Evolutionary conservation across 2,888 invertebrate species (phyloP), one percentile per base, ranked within the genome.

Genomic region (Lamproptera curius): DNA sequence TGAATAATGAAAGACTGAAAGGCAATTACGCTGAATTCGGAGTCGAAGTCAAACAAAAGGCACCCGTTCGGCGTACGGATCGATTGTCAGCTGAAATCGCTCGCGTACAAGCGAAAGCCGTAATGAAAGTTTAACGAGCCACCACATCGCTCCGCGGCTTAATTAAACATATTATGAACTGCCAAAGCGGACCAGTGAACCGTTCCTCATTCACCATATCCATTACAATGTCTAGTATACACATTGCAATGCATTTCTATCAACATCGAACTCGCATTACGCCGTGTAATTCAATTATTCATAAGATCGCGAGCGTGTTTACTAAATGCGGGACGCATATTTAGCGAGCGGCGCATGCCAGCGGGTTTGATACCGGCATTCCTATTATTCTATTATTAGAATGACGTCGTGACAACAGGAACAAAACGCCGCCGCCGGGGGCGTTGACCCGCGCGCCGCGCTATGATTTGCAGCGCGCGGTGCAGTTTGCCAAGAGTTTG

Each of bases 1-100:
- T 83, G 82, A 84, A 86, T 86, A 86, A 86, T 85, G 85, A 84
- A 85, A 84, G 80, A 71, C 81, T 85, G 81, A 83, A 86, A 86
- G 86, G 84, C 85, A 86, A 87, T 87, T 87, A 86, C 75, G 80
- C 80, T 76, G 84, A 85, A 86, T 87, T 86, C 76, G 76, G 79
- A 84, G 79, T 76, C 76, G 77, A 85, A 87, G 73, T 85, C 84
- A 86, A 87, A 87, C 87, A 87, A 86, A 49, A 85, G 77, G 76
- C 76, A 73, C 75, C 67, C 73, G 66, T 73, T 67, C 69, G 59
- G 70, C 70, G 61, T 70, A 65, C 74, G 82, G 78, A 84, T 86
- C 86, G 85, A 87, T 85, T 75, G 76, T 78, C 70, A 74, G 75
- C 77, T 76, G 76, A 76, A 81, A 83, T 80, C 75, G 78, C 79